Percentiles rank a stretch among this genome's conserved stretches.
phyloP scores from a whole-genome alignment of 2,113 vertebrate genomes.

The Anseranas semipalmata region DNA sequence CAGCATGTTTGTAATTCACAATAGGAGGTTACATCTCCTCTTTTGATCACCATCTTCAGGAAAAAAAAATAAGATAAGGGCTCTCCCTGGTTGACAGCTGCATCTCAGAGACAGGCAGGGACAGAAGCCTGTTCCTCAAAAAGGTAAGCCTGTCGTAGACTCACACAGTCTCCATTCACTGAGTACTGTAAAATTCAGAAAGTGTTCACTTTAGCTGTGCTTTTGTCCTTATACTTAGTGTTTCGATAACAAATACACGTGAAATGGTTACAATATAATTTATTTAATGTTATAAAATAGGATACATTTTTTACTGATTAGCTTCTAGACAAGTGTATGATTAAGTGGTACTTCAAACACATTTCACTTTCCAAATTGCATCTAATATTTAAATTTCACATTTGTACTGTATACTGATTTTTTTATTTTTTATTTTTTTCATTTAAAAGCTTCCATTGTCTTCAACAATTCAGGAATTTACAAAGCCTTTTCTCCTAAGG shows the following conservation, averaged over 20 bases:
- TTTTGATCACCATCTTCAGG: not conserved
- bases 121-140: not conserved
- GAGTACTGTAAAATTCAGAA: not conserved
- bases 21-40: not conserved
- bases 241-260: not conserved
- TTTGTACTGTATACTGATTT: not conserved
- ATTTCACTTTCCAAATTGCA: not conserved
- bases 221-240: not conserved
- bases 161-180: not conserved
- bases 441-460: slow-evolving; percentile 20
- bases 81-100: not conserved
- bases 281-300: not conserved
- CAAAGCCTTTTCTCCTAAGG: not conserved
- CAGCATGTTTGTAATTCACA: slow-evolving; percentile 16
- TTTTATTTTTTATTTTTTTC: not conserved
- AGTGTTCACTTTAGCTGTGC: not conserved
- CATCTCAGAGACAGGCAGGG: not conserved
- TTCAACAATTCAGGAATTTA: not conserved
- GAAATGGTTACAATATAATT: not conserved
- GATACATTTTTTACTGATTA: not conserved
- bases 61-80: not conserved
- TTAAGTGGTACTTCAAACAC: slow-evolving; percentile 36
- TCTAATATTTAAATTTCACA: not conserved
- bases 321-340: not conserved
- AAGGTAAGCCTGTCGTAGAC: not conserved